Conservation (phyloP, 2,113 vertebrate species). For the Orcinus orca region DNA sequence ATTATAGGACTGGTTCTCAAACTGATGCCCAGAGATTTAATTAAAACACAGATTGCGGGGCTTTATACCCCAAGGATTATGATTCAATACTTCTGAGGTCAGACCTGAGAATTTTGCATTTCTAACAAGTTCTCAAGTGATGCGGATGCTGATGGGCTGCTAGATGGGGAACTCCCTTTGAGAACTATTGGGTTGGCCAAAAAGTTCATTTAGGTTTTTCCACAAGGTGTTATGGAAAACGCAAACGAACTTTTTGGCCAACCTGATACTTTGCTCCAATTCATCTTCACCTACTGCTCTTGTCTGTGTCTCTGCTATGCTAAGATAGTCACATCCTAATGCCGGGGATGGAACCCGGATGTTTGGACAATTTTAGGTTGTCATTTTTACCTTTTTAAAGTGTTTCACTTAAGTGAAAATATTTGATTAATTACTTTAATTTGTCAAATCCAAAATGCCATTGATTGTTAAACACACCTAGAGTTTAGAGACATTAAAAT, state of each 20-base stretch:
- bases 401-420: conserved; percentile 6
- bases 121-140: neutral
- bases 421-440: neutral
- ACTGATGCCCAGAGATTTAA: neutral
- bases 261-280: neutral
- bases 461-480: neutral
- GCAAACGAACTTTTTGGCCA: neutral
- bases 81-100: neutral
- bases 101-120: neutral
- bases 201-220: neutral
- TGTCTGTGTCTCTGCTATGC: neutral
- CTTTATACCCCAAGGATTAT: neutral
- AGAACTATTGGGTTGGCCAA: neutral
- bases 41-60: neutral
- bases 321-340: neutral
- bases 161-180: neutral
- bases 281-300: neutral
- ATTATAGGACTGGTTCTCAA: neutral
- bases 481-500: neutral
- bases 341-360: neutral
- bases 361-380: neutral
- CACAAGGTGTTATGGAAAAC: neutral
- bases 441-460: neutral
- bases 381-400: conserved; percentile 3
- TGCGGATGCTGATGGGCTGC: neutral